Evolutionary conservation across 37 sponge, comb jelly and placozoan genomes (phyloP).

Genomic region (Spongia lamella): DNA sequence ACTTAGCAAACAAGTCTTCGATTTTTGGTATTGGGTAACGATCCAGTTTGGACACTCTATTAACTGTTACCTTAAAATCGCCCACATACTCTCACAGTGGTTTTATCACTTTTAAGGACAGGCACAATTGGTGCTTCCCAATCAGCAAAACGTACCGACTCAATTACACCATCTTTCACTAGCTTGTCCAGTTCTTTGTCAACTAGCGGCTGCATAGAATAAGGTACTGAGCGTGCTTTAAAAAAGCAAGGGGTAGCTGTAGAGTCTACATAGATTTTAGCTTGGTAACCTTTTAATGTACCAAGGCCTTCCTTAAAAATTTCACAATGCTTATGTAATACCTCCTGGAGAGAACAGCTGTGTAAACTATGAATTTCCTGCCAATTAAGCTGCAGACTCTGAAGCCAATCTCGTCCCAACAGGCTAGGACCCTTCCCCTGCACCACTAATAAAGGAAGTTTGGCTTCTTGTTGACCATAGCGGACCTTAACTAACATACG

Average conservation of each 20-base stretch:
- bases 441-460: no score
- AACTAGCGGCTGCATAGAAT: neutral
- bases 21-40: neutral
- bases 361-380: neutral
- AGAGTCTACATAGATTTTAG: neutral
- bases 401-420: neutral
- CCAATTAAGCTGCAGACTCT: neutral
- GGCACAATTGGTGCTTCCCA: constrained; percentile 2
- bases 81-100: neutral
- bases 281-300: neutral
- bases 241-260: neutral
- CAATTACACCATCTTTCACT: neutral
- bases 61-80: neutral
- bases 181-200: neutral
- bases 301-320: neutral
- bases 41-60: neutral
- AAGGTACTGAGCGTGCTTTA: neutral
- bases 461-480: no score
- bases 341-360: neutral
- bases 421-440: no score
- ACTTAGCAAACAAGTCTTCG: neutral
- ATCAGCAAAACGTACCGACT: neutral
- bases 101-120: neutral
- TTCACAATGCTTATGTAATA: neutral
- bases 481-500: no score